Base-by-base conservation (phyloP, 2,888 invertebrate genomes). In the Zhuqinia jingwanae region DNA sequence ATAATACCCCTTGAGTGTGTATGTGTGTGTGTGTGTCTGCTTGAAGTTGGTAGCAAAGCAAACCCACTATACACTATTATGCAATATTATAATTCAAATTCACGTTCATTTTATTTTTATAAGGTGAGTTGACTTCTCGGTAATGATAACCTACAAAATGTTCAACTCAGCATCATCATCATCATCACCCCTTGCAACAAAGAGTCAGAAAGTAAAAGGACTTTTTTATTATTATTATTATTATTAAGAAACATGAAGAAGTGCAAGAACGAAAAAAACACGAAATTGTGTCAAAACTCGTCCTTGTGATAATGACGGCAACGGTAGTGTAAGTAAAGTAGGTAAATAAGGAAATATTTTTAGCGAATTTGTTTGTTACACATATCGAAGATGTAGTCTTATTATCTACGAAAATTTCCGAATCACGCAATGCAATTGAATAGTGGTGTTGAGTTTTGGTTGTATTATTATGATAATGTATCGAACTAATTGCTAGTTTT, bases 211-310 rank as follows among this genome's bases (percentile, higher is more conserved):
- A 70, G 70, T 70, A 70, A 70, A 50, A 70, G 47, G 47, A 50
- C 8, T 70, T 3, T 22, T 27, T 1, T 27, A 50, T 10, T 8
- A n/a, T n/a, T n/a, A n/a, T n/a, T n/a, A n/a, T n/a, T n/a, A n/a
- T n/a, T n/a, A n/a, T 8, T 1, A 2, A 3, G 60, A 60, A 56
- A 56, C 15, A 68, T 42, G 70, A 50, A 50, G 20, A 11, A 15
- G 15, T 22, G 36, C 36, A 36, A 36, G 36, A 36, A 36, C 36
- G 45, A 47, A 70, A 42, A 70, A 42, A 56, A 58, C 1, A 22
- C n/a, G 68, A 68, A 68, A 70, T 70, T 70, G 70, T 70, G 70
- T 70, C 70, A 70, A 70, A 15, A 70, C 10, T 70, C 70, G 70
- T 50, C 70, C 70, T 70, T 70, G 70, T 25, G 25, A 36, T 36